Conservation (phyloP, 2,888 invertebrate genomes). For the Chymomyza caudatula region DNA sequence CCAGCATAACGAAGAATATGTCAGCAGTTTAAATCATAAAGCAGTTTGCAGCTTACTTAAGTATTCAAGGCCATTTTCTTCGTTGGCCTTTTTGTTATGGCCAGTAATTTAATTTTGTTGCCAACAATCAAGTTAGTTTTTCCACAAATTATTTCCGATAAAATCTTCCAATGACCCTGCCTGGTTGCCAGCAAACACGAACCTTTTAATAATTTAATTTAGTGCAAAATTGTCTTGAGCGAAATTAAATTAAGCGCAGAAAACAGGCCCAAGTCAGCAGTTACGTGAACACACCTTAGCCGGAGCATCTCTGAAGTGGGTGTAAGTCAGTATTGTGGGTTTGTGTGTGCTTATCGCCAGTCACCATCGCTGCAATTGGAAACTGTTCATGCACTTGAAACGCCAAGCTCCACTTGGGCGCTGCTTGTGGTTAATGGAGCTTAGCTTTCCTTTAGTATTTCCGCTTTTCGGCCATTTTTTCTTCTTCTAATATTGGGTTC, state of each 20-base stretch:
- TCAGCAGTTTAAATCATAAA: not conserved
- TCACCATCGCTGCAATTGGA: constrained; percentile 9
- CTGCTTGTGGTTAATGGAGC: constrained; percentile 12
- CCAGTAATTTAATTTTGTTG: not conserved
- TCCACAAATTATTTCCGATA: constrained; percentile 57
- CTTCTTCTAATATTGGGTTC: constrained; percentile 28
- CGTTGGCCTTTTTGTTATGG: not conserved
- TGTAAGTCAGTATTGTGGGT: too few species aligned
- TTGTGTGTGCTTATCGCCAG: not conserved
- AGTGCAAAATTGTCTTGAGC: constrained; percentile 52
- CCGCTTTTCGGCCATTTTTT: not conserved
- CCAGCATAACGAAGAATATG: not conserved
- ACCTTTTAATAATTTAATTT: constrained; percentile 63
- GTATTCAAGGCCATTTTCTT: not conserved
- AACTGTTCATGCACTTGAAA: not conserved
- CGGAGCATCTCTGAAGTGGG: too few species aligned
- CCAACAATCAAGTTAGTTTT: constrained; percentile 26
- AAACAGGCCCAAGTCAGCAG: constrained; percentile 10
- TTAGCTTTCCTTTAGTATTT: not conserved
- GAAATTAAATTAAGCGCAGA: constrained; percentile 57
- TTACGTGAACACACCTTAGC: not conserved
- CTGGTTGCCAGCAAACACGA: not conserved
- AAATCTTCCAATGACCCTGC: constrained; percentile 29
- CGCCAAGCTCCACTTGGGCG: not conserved
- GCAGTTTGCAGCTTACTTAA: too few species aligned